Base-by-base conservation (phyloP, 2,113 vertebrate species). In the Canis aureus region DNA sequence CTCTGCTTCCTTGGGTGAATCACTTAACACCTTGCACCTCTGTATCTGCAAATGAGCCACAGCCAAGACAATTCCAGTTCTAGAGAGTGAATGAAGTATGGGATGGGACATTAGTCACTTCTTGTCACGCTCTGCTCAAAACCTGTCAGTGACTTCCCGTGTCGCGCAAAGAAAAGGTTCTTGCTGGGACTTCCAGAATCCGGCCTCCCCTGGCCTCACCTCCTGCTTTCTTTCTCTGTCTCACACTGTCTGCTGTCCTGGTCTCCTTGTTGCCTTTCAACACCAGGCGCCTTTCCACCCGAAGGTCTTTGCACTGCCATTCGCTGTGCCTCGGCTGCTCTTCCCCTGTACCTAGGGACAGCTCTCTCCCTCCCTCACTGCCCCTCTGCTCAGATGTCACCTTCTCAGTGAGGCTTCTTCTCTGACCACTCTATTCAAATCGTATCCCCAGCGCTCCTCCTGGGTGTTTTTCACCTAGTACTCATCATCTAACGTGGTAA, bases 401-500 rank as follows among this genome's bases (percentile, higher is more conserved):
- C 91, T 59, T 35, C 69, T 85, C 64, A 20, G 53, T 0, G 13
- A 74, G 76, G 71, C 93, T 85, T 64, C 93, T 85, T 64, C 78
- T 78, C 17, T 19, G 35, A 74, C 43, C 71, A 27, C 23, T 2
- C 32, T 73, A 17, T 64, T 67, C 73, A 73, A 29, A 59, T 3
- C 3, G 27, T 55, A 32, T 60, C 85, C 25, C 43, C 7, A 3
- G 38, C 32, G 11, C 43, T 38, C 7, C 82, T 67, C 66, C 81
- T 43, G 49, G 32, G 20, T 9, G 57, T 95, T 19, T 27, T 4
- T 8, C 49, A 25, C 11, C 2, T 8, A 17, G 53, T 73, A 62
- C 29, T 81, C 74, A 12, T 62, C 78, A 32, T 60, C 53, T 38
- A 3, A 91, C 4, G 2, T 55, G n/a, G 23, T 23, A 35, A 84